These are phyloP conservation scores for Zaprionus bogoriensis DNA, from an alignment of 2,888 invertebrate genomes.

Conservation along the genomic window DNA sequence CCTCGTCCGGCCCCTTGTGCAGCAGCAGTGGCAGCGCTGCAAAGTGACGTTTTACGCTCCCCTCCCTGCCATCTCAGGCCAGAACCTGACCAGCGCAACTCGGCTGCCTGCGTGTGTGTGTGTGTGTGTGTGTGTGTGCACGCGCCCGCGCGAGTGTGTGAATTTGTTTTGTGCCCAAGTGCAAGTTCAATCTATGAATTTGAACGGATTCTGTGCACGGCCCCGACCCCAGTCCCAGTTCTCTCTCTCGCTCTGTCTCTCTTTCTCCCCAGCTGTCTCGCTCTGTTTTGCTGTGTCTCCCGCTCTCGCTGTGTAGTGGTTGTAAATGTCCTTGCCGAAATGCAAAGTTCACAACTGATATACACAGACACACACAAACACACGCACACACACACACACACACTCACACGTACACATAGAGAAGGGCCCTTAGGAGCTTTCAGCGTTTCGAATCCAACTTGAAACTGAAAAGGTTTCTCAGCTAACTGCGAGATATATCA, in stretches of 20 bases:
- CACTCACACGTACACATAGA: no score
- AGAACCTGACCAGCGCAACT: background rate
- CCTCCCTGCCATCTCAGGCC: background rate
- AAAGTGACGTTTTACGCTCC: constrained; percentile 3
- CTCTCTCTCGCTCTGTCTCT: background rate
- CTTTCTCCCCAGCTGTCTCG: background rate
- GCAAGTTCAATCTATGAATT: constrained; percentile 80
- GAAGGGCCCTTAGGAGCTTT: background rate
- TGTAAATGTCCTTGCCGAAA: constrained; percentile 63
- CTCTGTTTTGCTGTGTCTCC: background rate
- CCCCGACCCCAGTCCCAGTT: constrained; percentile 61
- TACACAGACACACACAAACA: no score
- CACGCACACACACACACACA: no score
- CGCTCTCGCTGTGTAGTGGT: constrained; percentile 4
- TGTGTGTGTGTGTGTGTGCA: constrained; percentile 16
- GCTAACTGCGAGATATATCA: no score
- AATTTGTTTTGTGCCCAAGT: constrained; percentile 72
- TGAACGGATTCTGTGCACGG: constrained; percentile 74
- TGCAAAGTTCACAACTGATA: constrained; percentile 54
- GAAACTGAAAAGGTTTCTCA: background rate
- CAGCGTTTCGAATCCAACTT: background rate
- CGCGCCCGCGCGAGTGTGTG: constrained; percentile 34
- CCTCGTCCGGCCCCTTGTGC: constrained; percentile 46
- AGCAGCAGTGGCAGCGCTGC: no score
- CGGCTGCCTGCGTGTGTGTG: constrained; percentile 1